A percentile compares a stretch with the other conserved stretches of the same genome.
These are phyloP conservation scores for Drosophila micromelanica DNA, from an alignment of 1,140 invertebrate species.

Conservation along the genomic window DNA sequence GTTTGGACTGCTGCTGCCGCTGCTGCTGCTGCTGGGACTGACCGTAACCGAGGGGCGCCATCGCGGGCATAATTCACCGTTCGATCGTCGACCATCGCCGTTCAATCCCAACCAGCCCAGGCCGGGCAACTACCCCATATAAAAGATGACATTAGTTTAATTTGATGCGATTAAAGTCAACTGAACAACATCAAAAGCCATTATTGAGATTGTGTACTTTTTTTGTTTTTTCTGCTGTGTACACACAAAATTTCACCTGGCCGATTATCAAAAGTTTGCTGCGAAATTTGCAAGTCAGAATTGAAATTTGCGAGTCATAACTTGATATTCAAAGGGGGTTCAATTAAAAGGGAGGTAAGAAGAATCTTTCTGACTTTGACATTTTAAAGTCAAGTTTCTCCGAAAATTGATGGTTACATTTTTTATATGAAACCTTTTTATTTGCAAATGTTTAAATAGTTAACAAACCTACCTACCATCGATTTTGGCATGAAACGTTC, in stretches of 20 bases:
- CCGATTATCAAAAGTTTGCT: slow-evolving; percentile 30
- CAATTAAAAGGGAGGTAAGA: background rate
- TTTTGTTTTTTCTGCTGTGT: background rate
- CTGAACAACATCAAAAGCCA: slow-evolving; percentile 51
- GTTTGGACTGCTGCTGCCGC: slow-evolving; percentile 33
- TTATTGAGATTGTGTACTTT: slow-evolving; percentile 29
- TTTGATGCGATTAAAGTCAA: slow-evolving; percentile 67
- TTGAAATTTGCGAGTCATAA: slow-evolving; percentile 36
- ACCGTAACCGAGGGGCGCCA: slow-evolving; percentile 12
- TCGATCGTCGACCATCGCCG: slow-evolving; percentile 41
- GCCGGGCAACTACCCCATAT: background rate
- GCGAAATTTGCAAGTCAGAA: slow-evolving; percentile 54
- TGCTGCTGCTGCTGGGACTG: slow-evolving; percentile 41
- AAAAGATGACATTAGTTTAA: slow-evolving; percentile 41
- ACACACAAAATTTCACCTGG: background rate
- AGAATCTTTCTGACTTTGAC: too few relatives aligned
- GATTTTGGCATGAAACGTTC: background rate
- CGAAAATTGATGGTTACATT: too few relatives aligned
- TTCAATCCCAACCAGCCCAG: slow-evolving; percentile 60
- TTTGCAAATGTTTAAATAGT: background rate
- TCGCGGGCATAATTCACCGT: slow-evolving; percentile 27
- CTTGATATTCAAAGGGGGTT: slow-evolving; percentile 15
- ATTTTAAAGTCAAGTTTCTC: too few relatives aligned
- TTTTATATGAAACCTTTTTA: too few relatives aligned
- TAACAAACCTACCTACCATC: background rate